Evolutionary conservation across 2,888 invertebrate genomes (phyloP).

Genomic region (Cyaniris semiargus): DNA sequence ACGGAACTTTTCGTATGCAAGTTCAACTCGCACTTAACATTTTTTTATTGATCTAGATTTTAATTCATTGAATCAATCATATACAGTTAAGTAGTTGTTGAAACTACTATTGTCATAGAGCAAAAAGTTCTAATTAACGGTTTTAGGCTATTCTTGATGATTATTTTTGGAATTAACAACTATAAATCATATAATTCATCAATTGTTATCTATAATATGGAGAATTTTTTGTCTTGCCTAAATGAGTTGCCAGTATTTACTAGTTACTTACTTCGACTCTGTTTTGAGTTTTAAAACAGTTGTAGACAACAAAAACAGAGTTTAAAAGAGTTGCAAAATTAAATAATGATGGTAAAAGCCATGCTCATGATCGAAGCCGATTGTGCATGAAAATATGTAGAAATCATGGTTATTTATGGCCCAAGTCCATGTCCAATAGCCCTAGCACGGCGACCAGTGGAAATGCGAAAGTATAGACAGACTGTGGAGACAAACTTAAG

Average conservation of each 20-base stretch:
- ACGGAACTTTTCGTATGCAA: background rate
- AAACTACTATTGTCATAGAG: slow-evolving; percentile 1
- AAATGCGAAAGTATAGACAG: too few species aligned
- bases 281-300: background rate
- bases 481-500: too few species aligned
- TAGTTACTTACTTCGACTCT: background rate
- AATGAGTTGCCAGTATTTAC: slow-evolving; percentile 1
- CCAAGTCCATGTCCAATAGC: too few species aligned
- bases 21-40: background rate
- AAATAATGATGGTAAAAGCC: too few species aligned
- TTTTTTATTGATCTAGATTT: background rate
- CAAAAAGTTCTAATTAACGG: background rate
- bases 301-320: too few species aligned
- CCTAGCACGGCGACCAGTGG: too few species aligned
- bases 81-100: background rate
- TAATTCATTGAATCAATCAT: slow-evolving; percentile 5
- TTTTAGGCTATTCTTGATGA: background rate
- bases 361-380: too few species aligned
- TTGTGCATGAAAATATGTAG: too few species aligned
- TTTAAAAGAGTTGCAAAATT: too few species aligned
- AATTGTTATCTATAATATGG: background rate
- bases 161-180: background rate
- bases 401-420: too few species aligned
- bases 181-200: slow-evolving; percentile 1
- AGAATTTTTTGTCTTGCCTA: background rate